Evolutionary conservation across 2,888 invertebrate genomes (phyloP).

Genomic region (Fissipunctia ypsillon): DNA sequence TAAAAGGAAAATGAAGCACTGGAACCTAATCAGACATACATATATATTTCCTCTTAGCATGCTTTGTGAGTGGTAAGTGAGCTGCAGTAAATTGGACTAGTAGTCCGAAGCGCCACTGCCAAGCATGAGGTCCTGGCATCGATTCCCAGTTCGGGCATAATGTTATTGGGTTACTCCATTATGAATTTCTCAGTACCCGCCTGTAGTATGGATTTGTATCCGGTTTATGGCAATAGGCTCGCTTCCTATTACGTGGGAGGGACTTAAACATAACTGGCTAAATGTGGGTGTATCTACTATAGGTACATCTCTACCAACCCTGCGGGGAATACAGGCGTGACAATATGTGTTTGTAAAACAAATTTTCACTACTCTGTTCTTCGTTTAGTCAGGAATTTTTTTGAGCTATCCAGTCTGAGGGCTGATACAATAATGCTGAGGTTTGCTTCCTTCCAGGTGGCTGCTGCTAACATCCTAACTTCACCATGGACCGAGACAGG

Average conservation of each 20-base stretch:
- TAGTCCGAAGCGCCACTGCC: no score
- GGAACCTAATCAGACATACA: not conserved
- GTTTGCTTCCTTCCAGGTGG: constrained; percentile 76
- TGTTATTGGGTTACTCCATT: not conserved
- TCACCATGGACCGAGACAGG: constrained; percentile 70
- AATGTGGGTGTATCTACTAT: not conserved
- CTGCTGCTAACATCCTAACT: constrained; percentile 77
- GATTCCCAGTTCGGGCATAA: not conserved
- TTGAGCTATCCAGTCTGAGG: not conserved
- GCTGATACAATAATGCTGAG: not conserved
- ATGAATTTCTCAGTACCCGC: not conserved
- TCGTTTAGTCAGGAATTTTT: not conserved
- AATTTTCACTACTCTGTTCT: not conserved
- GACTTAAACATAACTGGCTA: not conserved
- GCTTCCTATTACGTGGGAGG: not conserved
- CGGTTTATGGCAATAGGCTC: not conserved
- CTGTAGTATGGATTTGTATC: not conserved
- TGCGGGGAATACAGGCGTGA: not conserved
- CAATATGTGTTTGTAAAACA: not conserved
- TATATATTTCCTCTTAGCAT: not conserved
- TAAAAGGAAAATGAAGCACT: not conserved
- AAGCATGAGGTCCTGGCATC: not conserved
- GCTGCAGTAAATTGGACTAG: not conserved
- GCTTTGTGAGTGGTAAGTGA: not conserved
- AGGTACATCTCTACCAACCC: not conserved